These are phyloP conservation scores for Watsonalla cultraria DNA, from an alignment of 2,888 invertebrate species.

Conservation along the genomic window DNA sequence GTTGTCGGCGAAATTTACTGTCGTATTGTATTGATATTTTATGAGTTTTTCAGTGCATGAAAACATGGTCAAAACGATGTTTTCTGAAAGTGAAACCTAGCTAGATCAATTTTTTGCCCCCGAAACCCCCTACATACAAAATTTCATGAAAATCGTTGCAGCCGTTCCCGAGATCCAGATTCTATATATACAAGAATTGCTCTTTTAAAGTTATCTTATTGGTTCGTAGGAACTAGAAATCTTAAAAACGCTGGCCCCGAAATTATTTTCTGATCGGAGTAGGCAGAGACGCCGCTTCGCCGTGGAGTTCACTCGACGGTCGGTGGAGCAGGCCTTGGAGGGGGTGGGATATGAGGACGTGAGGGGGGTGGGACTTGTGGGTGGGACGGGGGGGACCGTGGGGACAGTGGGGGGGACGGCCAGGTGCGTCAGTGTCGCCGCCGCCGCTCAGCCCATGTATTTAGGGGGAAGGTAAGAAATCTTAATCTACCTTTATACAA, in stretches of 20 bases:
- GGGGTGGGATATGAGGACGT: conserved; percentile 55
- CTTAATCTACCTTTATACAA: too few relatives aligned
- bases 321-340: conserved; percentile 77
- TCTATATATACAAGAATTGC: too few relatives aligned
- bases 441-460: conserved; percentile 80
- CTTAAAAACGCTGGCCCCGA: conserved; percentile 62
- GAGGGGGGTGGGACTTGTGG: conserved; percentile 14
- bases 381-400: conserved; percentile 41
- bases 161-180: too few relatives aligned
- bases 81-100: too few relatives aligned
- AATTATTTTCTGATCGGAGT: conserved; percentile 53
- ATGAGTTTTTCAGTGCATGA: too few relatives aligned
- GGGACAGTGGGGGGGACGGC: conserved; percentile 54
- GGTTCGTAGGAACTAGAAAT: conserved; percentile 49
- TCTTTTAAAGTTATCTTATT: too few relatives aligned
- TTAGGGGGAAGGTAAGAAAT: conserved; percentile 79
- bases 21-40: too few relatives aligned
- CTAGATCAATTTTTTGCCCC: too few relatives aligned
- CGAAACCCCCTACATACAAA: too few relatives aligned
- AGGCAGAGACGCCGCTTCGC: conserved; percentile 58
- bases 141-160: too few relatives aligned
- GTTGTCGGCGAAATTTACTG: too few relatives aligned
- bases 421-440: conserved; percentile 69
- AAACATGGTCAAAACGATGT: too few relatives aligned
- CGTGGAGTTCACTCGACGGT: conserved; percentile 81